Conservation (phyloP, 2,797 vertebrate species). For the Macropus fuliginosus region DNA sequence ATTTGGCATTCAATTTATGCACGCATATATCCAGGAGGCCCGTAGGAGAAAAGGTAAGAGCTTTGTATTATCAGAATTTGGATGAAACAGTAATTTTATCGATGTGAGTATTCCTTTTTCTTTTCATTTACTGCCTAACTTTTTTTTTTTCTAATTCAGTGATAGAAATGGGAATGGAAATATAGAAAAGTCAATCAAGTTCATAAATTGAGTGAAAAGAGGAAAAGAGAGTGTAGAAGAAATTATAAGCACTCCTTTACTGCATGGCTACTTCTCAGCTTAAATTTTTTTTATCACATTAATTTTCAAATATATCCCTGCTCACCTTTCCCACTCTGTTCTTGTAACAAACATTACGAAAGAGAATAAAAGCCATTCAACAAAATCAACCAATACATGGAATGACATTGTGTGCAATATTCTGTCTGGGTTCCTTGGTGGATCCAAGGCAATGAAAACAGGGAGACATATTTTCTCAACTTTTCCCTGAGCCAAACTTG, state of each 20-base stretch:
- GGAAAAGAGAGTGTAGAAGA: background rate
- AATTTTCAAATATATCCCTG: background rate
- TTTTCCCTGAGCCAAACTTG: background rate
- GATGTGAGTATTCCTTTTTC: background rate
- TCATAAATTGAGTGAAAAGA: background rate
- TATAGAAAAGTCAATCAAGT: background rate
- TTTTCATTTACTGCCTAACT: constrained; percentile 23
- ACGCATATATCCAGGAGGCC: constrained; percentile 90
- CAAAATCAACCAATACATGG: background rate
- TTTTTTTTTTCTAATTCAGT: constrained; percentile 13
- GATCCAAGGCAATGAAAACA: background rate
- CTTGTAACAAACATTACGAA: background rate
- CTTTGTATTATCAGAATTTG: constrained; percentile 18
- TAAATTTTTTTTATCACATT: background rate
- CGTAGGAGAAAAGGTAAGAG: constrained; percentile 79
- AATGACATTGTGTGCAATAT: background rate
- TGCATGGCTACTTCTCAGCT: background rate
- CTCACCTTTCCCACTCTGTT: background rate
- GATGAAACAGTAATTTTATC: background rate
- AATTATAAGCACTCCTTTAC: background rate
- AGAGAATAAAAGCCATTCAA: background rate
- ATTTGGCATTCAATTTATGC: constrained; percentile 96
- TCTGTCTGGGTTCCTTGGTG: background rate
- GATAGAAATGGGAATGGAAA: background rate
- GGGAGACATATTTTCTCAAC: background rate